phyloP scores from a whole-genome alignment of 2,888 invertebrate genomes.

The Drosophila seclusa region DNA sequence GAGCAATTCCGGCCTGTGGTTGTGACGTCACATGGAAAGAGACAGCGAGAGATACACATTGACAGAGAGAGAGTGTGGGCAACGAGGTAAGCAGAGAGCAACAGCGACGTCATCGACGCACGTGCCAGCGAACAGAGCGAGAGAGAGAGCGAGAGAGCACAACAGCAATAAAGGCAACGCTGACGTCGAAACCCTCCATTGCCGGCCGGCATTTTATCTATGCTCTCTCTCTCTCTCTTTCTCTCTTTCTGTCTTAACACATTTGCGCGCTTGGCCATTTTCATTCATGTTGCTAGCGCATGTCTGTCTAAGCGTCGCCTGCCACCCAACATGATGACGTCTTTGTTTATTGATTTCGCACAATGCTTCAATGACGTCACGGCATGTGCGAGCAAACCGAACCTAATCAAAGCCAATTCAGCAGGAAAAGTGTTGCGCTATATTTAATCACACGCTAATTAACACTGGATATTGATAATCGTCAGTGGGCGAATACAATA shows the following conservation, averaged over 20 bases:
- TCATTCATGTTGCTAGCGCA: constrained; percentile 52
- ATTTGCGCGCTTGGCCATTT: constrained; percentile 28
- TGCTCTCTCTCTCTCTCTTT: background rate
- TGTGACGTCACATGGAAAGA: constrained; percentile 58
- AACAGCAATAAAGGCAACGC: background rate
- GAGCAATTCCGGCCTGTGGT: constrained; percentile 19
- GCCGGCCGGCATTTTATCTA: constrained; percentile 53
- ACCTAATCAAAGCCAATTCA: background rate
- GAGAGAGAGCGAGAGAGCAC: constrained; percentile 10
- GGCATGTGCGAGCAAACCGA: constrained; percentile 37
- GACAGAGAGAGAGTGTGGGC: constrained; percentile 14
- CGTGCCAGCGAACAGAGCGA: background rate
- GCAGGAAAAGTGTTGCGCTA: constrained; percentile 44
- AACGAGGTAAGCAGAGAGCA: constrained; percentile 5
- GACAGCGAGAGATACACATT: constrained; percentile 15
- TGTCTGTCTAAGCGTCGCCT: constrained; percentile 42
- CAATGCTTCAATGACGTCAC: constrained; percentile 50
- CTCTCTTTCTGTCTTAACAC: constrained; percentile 16
- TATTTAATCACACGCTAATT: constrained; percentile 69
- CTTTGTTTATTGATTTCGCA: constrained; percentile 69
- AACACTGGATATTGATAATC: constrained; percentile 56
- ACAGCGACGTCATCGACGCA: constrained; percentile 20
- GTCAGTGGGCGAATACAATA: constrained; percentile 5
- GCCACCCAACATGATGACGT: constrained; percentile 75
- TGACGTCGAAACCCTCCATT: constrained; percentile 23